These are phyloP conservation scores for Poeciliopsis occidentalis DNA, from an alignment of 2,113 vertebrate genomes.

Conservation along the genomic window DNA sequence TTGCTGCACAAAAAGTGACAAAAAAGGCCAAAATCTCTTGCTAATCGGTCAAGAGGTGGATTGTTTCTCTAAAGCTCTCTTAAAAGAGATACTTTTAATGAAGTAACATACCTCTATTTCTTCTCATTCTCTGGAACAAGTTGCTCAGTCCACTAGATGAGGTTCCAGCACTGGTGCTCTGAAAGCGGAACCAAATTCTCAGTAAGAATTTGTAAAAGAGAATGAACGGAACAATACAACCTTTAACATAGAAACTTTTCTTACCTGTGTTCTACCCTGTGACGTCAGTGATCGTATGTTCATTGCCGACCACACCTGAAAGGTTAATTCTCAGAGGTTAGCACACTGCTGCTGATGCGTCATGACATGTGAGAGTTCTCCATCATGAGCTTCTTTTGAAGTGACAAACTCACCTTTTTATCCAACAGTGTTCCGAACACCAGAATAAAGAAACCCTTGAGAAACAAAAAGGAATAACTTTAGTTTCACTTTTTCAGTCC, in stretches of 20 bases:
- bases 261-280: constrained; percentile 1
- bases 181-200: not conserved
- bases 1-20: too few species aligned
- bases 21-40: too few species aligned
- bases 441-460: constrained; percentile 84
- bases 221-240: not conserved
- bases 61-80: too few species aligned
- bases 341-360: not conserved
- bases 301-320: constrained; percentile 5
- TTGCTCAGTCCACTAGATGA: not conserved
- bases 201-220: not conserved
- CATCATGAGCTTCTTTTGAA: not conserved
- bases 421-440: constrained; percentile 82
- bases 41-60: too few species aligned
- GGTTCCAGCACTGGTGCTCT: not conserved
- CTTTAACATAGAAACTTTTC: not conserved
- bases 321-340: not conserved
- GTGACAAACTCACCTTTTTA: constrained; percentile 71
- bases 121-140: not conserved
- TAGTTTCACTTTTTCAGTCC: not conserved
- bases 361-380: not conserved
- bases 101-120: not conserved
- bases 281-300: not conserved
- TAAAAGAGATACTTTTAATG: not conserved
- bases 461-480: not conserved